Base-by-base conservation (phyloP, 2,797 vertebrate genomes). In the Cuniculus paca region DNA sequence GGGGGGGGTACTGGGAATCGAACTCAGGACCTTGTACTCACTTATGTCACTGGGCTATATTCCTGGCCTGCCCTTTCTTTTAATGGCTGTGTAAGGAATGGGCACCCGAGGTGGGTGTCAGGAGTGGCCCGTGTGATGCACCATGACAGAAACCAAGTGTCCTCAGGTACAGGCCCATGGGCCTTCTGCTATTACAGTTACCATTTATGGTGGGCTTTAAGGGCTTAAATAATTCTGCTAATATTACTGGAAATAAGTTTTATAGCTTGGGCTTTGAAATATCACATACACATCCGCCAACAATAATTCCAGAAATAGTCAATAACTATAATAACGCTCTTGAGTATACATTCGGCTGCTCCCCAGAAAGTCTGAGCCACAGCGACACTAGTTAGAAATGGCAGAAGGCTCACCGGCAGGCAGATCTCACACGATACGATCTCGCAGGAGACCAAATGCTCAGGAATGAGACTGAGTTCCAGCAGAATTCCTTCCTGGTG, bases 161-260 rank as follows among this genome's bases (percentile, higher is more conserved):
- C 45, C 74, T 36, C 50, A 34, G 8, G 12, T 39, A 31, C 12
- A 74, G 82, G 60, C 36, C 85, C 4, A 36, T 0, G 0, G 65
- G 39, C 17, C 42, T 56, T 63, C 75, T 81, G 88, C 45, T 61
- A 13, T 36, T 28, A 83, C 0, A 68, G 56, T 54, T 61, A 74
- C 84, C n/a, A 56, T 95, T 77, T 91, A 84, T 7, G 39, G 34
- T 61, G 50, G 85, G 39, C 61, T 85, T 87, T 75, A 95, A 82
- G 39, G 85, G 42, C 83, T 92, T 60, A 77, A 75, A 79, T 60
- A 70, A 96, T 85, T 84, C 68, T 63, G 79, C 39, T 68, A 88
- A 54, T 74, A 92, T 82, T 90, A 96, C 13, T 83, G 85, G 52
- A 94, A 88, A 89, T 91, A 87, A 70, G 92, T 58, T 88, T 95